Base-by-base conservation (phyloP, 1,140 invertebrate genomes). In the Atta texana region DNA sequence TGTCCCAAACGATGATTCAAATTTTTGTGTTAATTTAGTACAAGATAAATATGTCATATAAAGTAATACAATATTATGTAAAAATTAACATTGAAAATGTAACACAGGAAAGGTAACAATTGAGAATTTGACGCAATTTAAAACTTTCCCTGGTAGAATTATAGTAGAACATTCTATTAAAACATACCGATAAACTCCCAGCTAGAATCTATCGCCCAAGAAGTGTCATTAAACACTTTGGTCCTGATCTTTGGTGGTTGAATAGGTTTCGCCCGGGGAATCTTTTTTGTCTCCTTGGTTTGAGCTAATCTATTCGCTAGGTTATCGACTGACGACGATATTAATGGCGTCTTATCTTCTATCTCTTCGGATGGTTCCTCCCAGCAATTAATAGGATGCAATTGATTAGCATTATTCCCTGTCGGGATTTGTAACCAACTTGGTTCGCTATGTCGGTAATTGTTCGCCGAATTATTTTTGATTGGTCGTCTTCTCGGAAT, bases 141-240 rank as follows among this genome's bases (percentile, higher is more conserved):
- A 51, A 51, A 51, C 14, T 51, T 51, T 51, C 49, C 0, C 4
- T 51, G 4, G 14, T 16, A 51, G 14, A 51, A 51, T 3, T 51
- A 51, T 3, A 49, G n/a, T 69, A 69, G 14, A 16, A 51, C 49
- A 49, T 49, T 49, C 49, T 51, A 39, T 57, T 59, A 39, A 90
- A 75, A 94, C 89, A 96, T 96, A 97, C 97, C 97, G 93, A 98
- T 97, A 91, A 98, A 98, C 93, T 98, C 97, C 98, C 98, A 98
- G 92, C 97, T 98, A 81, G 97, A 98, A 94, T 98, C 98, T 49
- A 98, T 96, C 75, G 97, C 96, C 98, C 98, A 98, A 10, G 96
- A 97, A 34, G 97, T 96, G 86, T 97, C 97, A 89, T 96, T 96
- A 89, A 96, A 96, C 21, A 95, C 93, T 55, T 96, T 96, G 10